Evolutionary conservation across 1,140 invertebrate species (phyloP), one percentile per base, ranked within the genome.

Genomic region (Bactericera cockerelli): DNA sequence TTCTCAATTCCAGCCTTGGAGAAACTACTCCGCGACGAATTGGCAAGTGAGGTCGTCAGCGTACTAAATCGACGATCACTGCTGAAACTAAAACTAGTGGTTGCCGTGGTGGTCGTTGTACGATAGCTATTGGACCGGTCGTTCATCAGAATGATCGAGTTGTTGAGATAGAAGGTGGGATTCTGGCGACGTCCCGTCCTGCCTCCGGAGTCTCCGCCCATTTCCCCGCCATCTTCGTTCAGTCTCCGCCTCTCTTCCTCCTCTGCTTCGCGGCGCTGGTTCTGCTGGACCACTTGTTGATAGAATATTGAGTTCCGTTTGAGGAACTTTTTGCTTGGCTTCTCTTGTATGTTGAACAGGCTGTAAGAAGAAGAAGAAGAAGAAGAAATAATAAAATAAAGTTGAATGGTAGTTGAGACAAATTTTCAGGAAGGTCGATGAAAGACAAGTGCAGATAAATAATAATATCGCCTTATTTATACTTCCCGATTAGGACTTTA

Each of bases 31-130:
- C 42, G 6, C 22, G 42, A 49, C n/a, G 42, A 10, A n/a, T n/a
- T n/a, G 4, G 22, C 42, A 4, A 49, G 22, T 22, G 42, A 49
- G 8, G 42, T 49, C 22, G 42, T 49, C 4, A 49, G 22, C 42
- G 42, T 49, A 49, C 42, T 49, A 49, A 49, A 49, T 4, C 42
- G n/a, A 10, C 42, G n/a, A 49, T 49, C 42, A 49, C 42, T 49
- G 13, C 28, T 31, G 19, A 49, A 49, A 31, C 28, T 31, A 49
- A 49, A 49, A 49, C 42, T 49, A 49, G 42, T 49, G 3, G 42
- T 49, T n/a, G 42, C 42, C 13, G 28, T 31, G 8, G 42, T 49
- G 19, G 42, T 49, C 22, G 42, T 49, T 16, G 42, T 49, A 4
- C 42, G n/a, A 22, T n/a, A 49, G 19, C 42, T 49, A 49, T 49